Conservation (phyloP, 2,797 vertebrate genomes). For the Austrolebias charrua region DNA sequence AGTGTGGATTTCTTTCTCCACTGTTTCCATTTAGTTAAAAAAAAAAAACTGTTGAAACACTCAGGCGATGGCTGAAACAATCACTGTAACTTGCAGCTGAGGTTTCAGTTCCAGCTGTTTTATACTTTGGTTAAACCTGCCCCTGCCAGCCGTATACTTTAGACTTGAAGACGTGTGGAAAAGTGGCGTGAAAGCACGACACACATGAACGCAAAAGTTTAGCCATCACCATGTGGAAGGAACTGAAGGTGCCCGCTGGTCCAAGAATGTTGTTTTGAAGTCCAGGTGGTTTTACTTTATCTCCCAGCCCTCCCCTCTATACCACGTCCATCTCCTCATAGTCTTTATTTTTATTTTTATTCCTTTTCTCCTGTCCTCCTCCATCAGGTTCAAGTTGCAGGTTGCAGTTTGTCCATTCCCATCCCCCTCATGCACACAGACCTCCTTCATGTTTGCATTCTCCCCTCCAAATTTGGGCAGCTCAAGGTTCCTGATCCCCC, state of each 20-base stretch:
- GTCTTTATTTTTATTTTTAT: background rate
- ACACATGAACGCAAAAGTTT: conserved; percentile 32
- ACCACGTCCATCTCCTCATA: conserved; percentile 30
- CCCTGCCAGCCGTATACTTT: conserved; percentile 63
- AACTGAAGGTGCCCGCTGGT: conserved; percentile 42
- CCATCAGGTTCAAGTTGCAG: conserved; percentile 73
- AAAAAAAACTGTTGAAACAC: conserved; percentile 42
- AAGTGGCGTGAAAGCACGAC: conserved; percentile 43
- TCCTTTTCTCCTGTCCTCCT: background rate
- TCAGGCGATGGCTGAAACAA: conserved; percentile 55
- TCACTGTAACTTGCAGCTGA: conserved; percentile 40
- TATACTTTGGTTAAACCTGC: conserved; percentile 61
- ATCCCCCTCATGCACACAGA: conserved; percentile 47
- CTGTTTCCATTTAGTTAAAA: conserved; percentile 41
- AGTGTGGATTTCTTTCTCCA: no score
- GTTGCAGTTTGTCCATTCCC: conserved; percentile 68
- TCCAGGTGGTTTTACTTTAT: conserved; percentile 60
- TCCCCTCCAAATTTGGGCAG: conserved; percentile 78
- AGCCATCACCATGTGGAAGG: conserved; percentile 28
- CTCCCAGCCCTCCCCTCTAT: background rate
- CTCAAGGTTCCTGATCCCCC: conserved; percentile 74
- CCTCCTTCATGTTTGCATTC: conserved; percentile 88
- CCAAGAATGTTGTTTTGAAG: conserved; percentile 62
- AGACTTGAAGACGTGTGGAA: conserved; percentile 31
- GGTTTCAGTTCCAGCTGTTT: conserved; percentile 68